Base-by-base conservation (phyloP, 2,888 invertebrate species). In the Tipula helvola region DNA sequence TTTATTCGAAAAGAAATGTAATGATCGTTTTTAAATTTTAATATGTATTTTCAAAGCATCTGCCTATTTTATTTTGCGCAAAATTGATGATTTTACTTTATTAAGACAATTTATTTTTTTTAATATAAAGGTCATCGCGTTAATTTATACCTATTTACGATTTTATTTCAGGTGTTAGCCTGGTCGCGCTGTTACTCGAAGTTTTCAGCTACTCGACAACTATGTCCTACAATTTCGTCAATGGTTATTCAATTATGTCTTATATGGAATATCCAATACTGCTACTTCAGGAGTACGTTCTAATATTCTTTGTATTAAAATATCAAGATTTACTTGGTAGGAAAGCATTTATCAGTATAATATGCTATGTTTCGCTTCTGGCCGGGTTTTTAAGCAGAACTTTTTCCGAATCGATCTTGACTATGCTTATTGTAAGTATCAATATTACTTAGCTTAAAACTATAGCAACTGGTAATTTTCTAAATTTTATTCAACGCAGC, bases 221-320 rank as follows among this genome's bases (percentile, higher is more conserved):
- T 93, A 94, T 95, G 87, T 94, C 96, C 39, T 97, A 97, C 91
- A 97, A 97, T 90, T 96, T 93, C 89, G 93, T 94, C 42, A 96
- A 95, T 90, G 93, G 93, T 12, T 97, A 97, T 90, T 93, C 95
- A 12, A 88, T 96, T 10, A 92, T 96, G 88, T 95, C 96, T 0
- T 97, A 96, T 89, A 91, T 97, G 93, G 97, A 97, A 90, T 97
- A 97, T 90, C 96, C 96, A 0, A 94, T 97, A 84, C 94, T 97
- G 88, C 91, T 97, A 87, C 86, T 94, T 1, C 97, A 97, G 92
- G 95, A 96, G 89, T 94, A 95, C 88, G 92, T 96, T 8, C 91
- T 97, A 88, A 93, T 97, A 88, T 95, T 93, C 89, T 93, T 95
- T 87, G 95, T 95, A 2, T 91, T 97, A 87, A 93, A 94, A 89